Base-by-base conservation (phyloP, 2,888 invertebrate genomes). In the Aphidoletes aphidimyza region DNA sequence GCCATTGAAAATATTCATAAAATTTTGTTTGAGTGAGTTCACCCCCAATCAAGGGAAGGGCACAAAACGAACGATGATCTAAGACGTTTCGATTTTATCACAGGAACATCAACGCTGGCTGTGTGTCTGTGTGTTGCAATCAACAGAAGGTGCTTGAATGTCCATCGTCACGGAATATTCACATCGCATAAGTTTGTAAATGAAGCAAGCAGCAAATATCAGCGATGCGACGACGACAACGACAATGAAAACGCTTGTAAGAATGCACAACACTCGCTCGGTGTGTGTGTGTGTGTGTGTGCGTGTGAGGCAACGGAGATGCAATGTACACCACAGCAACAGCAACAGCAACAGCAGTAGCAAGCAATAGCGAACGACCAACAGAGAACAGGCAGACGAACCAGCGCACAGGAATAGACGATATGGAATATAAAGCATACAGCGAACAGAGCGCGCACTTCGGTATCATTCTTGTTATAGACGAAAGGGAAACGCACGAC, bases 131-230 rank as follows among this genome's bases (percentile, higher is more conserved):
- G 69, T 30, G 34, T 2, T 69, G 34, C 69, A 69, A 69, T 69
- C 69, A 69, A 69, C 69, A 69, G 69, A 69, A 69, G 69, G 69
- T 69, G 69, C 69, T 69, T 69, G 69, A 69, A n/a, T 69, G 69
- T 69, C 69, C 69, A 69, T 17, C 69, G 69, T 69, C 69, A 69
- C 69, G 69, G 30, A 69, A 69, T 69, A 69, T 69, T 30, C 30
- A 30, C 69, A 69, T 37, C 37, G n/a, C 37, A 37, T 54, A 5
- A 17, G 34, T 78, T 34, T 78, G 36, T 37, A 37, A 81, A 81
- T 81, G n/a, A n/a, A 81, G 37, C n/a, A 34, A 34, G 81, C 81
- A 81, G 22, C 81, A 81, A 81, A 81, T 11, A 81, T 81, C 22
- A 81, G 37, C 37, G 81, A 37, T 37, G 36, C 81, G 81, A n/a